Conservation (phyloP, 2,797 vertebrate species). For the Enteromius treurensis region DNA sequence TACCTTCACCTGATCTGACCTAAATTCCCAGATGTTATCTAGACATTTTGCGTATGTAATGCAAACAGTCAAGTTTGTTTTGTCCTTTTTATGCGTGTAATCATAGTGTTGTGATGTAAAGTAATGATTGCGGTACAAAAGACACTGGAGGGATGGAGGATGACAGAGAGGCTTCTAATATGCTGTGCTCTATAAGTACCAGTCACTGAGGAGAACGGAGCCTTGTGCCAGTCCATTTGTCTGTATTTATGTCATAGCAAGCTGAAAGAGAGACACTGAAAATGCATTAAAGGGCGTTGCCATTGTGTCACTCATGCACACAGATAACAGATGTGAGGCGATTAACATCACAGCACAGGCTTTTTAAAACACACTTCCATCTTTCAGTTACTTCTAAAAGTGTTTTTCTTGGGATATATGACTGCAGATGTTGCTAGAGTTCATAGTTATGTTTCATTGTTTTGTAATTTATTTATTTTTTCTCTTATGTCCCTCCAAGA, state of each 20-base stretch:
- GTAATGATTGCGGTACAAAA: conserved; percentile 33
- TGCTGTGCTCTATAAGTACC: conserved; percentile 38
- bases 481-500: background rate
- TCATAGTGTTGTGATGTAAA: conserved; percentile 2
- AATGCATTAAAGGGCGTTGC: conserved; percentile 27
- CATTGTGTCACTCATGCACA: conserved; percentile 14
- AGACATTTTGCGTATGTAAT: background rate
- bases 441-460: background rate
- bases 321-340: conserved; percentile 22
- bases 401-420: background rate
- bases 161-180: conserved; percentile 18
- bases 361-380: conserved; percentile 10
- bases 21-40: conserved; percentile 17
- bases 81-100: background rate
- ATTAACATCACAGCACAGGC: conserved; percentile 1
- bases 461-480: too few relatives aligned
- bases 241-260: conserved; percentile 44
- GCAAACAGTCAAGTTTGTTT: background rate
- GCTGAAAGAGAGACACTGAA: conserved; percentile 34
- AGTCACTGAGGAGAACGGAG: conserved; percentile 29
- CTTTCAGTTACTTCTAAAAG: background rate
- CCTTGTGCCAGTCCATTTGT: conserved; percentile 30
- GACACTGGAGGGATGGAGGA: conserved; percentile 25
- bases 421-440: background rate
- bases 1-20: conserved; percentile 1